Evolutionary conservation across 2,888 invertebrate species (phyloP).

Genomic region (Timema podura): DNA sequence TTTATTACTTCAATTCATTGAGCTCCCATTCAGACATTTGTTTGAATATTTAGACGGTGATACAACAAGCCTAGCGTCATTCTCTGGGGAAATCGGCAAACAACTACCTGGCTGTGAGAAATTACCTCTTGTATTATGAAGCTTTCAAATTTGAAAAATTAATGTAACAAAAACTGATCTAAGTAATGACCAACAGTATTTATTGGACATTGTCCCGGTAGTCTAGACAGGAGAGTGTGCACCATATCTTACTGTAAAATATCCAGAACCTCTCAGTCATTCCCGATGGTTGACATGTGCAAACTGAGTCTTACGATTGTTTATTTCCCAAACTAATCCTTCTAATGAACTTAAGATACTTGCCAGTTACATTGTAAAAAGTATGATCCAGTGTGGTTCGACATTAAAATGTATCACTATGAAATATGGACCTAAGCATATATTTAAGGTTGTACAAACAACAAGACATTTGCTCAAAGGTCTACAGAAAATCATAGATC

Average conservation of each 20-base stretch:
- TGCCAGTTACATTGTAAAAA: constrained; percentile 30
- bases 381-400: constrained; percentile 33
- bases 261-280: constrained; percentile 30
- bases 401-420: constrained; percentile 28
- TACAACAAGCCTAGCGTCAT: constrained; percentile 26
- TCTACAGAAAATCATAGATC: constrained; percentile 31
- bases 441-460: constrained; percentile 25
- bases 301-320: constrained; percentile 33
- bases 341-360: constrained; percentile 24
- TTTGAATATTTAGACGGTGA: too few relatives aligned
- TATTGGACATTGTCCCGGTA: constrained; percentile 25
- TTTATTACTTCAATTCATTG: too few relatives aligned
- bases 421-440: constrained; percentile 28
- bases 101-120: constrained; percentile 29
- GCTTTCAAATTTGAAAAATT: not conserved
- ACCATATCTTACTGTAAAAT: constrained; percentile 28
- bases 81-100: constrained; percentile 36
- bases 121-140: constrained; percentile 20
- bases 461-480: constrained; percentile 24
- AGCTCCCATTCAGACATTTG: too few relatives aligned
- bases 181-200: constrained; percentile 34
- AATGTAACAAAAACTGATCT: constrained; percentile 15
- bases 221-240: constrained; percentile 27
- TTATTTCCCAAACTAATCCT: constrained; percentile 30
- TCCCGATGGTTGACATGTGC: constrained; percentile 19